Evolutionary conservation across 2,888 invertebrate genomes (phyloP), one percentile per base, ranked within the genome.

Genomic region (Petrophora chlorosata): DNA sequence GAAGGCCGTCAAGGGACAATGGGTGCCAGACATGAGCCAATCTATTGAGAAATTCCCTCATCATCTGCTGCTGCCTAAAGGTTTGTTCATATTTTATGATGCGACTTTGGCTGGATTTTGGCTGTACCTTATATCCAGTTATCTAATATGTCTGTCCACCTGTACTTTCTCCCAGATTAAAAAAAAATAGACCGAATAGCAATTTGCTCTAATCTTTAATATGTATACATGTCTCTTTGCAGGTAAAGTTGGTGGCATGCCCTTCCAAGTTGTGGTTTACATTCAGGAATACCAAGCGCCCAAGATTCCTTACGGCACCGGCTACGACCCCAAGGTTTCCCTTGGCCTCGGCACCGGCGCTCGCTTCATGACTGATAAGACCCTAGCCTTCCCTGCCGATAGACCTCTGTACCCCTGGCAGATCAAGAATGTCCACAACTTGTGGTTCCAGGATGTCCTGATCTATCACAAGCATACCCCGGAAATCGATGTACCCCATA

Each of bases 11-110:
- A 85, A 86, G 26, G 85, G 83, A 61, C 79, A 85, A 30, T 91
- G 91, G 70, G 63, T 84, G 51, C 57, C 92, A 53, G 89, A 90
- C 55, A 68, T 79, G 54, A 73, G 79, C 33, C 83, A 92, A 70
- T 84, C 87, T 30, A 87, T 92, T 61, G 91, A 91, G 52, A 92
- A 92, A 28, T 91, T 92, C 74, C 94, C 94, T 8, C 90, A 92
- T 42, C 92, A 93, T 59, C 79, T 94, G 41, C 70, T 92, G 68
- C 78, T 95, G 46, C 94, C 95, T 65, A 94, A 92, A 76, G 94
- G 92, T 86, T 36, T 53, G n/a, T 36, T 7, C 3, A 26, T 10
- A 5, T 26, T 10, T 10, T 10, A 10, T 26, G 16, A 16, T n/a
- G 3, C 22, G 2, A 48, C 9, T 17, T 14, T 8, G 1, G 7